Evolutionary conservation across 2,113 vertebrate genomes (phyloP).

Genomic region (Prunella fulvescens): DNA sequence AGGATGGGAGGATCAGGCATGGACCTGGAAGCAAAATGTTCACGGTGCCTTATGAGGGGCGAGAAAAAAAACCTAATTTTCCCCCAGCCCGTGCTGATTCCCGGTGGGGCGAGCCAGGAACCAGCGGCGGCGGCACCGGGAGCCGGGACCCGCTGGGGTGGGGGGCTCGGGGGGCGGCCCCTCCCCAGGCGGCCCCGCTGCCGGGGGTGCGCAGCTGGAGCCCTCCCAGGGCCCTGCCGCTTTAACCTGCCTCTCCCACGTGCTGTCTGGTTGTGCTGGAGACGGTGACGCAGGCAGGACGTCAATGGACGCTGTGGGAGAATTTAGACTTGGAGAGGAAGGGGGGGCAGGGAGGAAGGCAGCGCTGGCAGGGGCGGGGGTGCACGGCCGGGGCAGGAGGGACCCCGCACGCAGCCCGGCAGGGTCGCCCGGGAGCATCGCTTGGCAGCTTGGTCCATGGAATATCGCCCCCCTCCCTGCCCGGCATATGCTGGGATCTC

Average conservation of each 20-base stretch:
- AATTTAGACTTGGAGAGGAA: conserved; percentile 63
- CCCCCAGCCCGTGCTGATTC: rapidly evolving
- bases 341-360: conserved; percentile 41
- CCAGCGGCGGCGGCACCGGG: neutral
- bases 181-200: neutral
- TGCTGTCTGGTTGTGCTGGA: conserved; percentile 78
- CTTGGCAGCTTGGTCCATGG: rapidly evolving
- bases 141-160: rapidly evolving
- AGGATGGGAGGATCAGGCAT: neutral
- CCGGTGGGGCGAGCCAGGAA: too few relatives aligned
- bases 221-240: conserved; percentile 40
- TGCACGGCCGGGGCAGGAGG: neutral
- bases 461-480: rapidly evolving
- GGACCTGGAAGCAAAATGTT: neutral
- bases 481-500: neutral
- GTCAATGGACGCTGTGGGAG: conserved; percentile 77
- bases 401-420: neutral
- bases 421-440: neutral
- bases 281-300: conserved; percentile 78
- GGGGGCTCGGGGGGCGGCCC: neutral
- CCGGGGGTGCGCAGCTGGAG: neutral
- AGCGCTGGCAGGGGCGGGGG: neutral
- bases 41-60: rapidly evolving
- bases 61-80: neutral
- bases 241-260: conserved; percentile 74